A percentile compares a stretch with the other conserved stretches of the same genome.
These are phyloP conservation scores for Darevskia mixta DNA, from an alignment of 2,797 vertebrate genomes.

Conservation along the genomic window DNA sequence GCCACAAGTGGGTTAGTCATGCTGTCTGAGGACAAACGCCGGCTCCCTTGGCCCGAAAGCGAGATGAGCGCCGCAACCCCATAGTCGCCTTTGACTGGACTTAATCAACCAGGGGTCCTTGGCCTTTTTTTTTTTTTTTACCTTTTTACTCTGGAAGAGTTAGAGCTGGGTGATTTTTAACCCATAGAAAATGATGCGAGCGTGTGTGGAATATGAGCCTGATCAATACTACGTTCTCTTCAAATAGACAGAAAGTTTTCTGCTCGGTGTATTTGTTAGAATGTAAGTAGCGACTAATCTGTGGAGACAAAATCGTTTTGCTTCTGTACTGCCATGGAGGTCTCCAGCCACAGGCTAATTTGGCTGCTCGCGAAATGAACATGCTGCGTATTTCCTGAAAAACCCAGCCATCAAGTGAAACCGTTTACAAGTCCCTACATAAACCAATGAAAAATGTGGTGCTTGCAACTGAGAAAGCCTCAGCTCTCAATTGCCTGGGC, in stretches of 20 bases:
- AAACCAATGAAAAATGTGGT: conserved; percentile 7
- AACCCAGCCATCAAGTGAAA: neutral
- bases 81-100: too few relatives aligned
- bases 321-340: neutral
- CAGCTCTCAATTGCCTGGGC: neutral
- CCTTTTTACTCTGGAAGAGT: neutral
- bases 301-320: neutral
- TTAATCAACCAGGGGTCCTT: too few relatives aligned
- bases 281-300: too few relatives aligned
- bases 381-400: neutral
- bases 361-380: neutral
- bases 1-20: too few relatives aligned
- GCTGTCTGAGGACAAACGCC: too few relatives aligned
- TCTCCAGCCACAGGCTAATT: neutral
- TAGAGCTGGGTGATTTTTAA: neutral
- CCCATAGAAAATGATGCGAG: neutral
- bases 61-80: too few relatives aligned
- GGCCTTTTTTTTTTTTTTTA: too few relatives aligned
- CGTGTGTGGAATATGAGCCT: neutral
- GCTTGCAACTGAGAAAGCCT: neutral
- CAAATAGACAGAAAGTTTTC: neutral
- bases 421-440: neutral
- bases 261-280: neutral
- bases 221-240: too few relatives aligned
- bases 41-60: too few relatives aligned